Percentiles rank a stretch among this genome's conserved stretches.
phyloP scores from a whole-genome alignment of 2,888 invertebrate genomes.

The Drosophila peninsularis region DNA sequence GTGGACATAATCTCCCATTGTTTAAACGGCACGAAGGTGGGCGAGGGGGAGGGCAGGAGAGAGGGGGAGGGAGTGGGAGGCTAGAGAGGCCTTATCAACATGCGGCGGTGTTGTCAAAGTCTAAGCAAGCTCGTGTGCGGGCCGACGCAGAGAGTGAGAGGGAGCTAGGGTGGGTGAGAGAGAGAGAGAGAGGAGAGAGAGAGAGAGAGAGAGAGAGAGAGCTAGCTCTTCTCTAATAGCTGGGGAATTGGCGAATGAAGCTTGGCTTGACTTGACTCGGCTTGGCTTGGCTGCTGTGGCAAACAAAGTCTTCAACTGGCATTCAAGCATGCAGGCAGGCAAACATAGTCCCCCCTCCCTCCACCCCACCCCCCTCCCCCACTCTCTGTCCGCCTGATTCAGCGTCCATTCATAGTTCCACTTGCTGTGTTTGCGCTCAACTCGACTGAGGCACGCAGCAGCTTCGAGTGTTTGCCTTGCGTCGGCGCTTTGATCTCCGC shows the following conservation, averaged over 20 bases:
- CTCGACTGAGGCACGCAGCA: conserved; percentile 74
- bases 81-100: conserved; percentile 66
- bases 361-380: not conserved
- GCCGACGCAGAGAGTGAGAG: not conserved
- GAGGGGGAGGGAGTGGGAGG: not conserved
- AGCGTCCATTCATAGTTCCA: conserved; percentile 70
- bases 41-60: conserved; percentile 1
- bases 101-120: conserved; percentile 76
- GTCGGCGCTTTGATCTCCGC: conserved; percentile 70
- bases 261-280: not conserved
- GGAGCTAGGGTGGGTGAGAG: not conserved
- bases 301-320: conserved; percentile 52
- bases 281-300: conserved; percentile 6
- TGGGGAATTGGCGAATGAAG: conserved; percentile 50
- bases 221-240: conserved; percentile 4
- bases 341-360: conserved; percentile 61
- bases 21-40: conserved; percentile 54
- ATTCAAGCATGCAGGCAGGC: conserved; percentile 74
- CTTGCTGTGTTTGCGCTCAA: conserved; percentile 74
- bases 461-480: conserved; percentile 73
- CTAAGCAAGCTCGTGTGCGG: conserved; percentile 67
- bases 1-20: conserved; percentile 76
- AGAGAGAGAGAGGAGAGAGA: not conserved
- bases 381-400: conserved; percentile 36
- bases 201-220: not conserved